Evolutionary conservation across 2,888 invertebrate genomes (phyloP), one percentile per base, ranked within the genome.

Genomic region (Archaeoteleia sp.): DNA sequence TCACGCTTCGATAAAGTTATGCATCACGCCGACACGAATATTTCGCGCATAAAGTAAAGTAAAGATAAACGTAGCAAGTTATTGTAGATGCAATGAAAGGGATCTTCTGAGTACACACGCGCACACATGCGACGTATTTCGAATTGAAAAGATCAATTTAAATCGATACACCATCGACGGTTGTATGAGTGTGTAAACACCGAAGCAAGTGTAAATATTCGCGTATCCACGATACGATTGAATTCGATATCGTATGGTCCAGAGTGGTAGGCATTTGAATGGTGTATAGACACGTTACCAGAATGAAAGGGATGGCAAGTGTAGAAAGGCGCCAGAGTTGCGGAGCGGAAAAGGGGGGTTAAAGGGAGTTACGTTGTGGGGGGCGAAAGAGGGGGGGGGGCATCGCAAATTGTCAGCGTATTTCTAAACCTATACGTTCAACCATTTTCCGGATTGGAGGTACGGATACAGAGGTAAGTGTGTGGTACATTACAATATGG

Each of bases 71-170:
- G 5, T 20, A 20, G 2, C 2, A 20, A 20, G 20, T 20, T 20
- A 20, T 2, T 20, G 20, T 5, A 20, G 3, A 5, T 20, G 2
- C 20, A 2, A 5, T 4, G 20, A n/a, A 20, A 20, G 5, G 20
- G 20, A 20, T 20, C 5, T 20, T 20, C 20, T 20, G 20, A 20
- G 20, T 5, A 20, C 5, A 20, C 20, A 20, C 20, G 5, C 2
- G 20, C 20, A 20, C 20, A 20, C 20, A 5, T 5, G 20, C 20
- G 20, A 20, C 20, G 32, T 32, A 32, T 10, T 32, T 32, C 32
- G 10, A 32, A 2, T 32, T 32, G 32, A 10, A 32, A 32, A 32
- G 32, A 32, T 32, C 32, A 32, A 32, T 32, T 32, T 32, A 32
- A 32, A 32, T 32, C 32, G 32, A 12, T 32, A 32, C 32, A 32